A percentile compares a stretch with the other conserved stretches of the same genome.
These are phyloP conservation scores for Gambusia yucatana DNA, from an alignment of 2,797 vertebrate species.

Conservation along the genomic window DNA sequence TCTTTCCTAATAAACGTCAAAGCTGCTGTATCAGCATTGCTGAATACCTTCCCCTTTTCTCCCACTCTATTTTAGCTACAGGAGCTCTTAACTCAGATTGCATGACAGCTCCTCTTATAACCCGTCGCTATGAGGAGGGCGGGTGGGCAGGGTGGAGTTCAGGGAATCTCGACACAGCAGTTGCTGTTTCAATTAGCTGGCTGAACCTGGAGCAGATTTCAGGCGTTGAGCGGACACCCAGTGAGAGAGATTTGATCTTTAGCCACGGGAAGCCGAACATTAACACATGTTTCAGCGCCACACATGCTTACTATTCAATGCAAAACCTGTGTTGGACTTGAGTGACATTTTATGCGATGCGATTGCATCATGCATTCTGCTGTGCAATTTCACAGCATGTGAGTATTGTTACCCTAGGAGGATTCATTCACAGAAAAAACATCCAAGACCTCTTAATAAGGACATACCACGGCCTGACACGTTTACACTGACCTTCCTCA, in stretches of 20 bases:
- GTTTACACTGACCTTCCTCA: conserved; percentile 20
- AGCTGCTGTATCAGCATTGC: not conserved
- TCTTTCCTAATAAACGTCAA: not conserved
- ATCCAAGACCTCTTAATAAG: conserved; percentile 40
- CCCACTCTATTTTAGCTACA: not conserved
- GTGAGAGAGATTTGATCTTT: conserved; percentile 66
- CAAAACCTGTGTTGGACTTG: conserved; percentile 10
- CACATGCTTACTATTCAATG: conserved; percentile 17
- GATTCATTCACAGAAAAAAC: conserved; percentile 33
- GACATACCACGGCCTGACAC: conserved; percentile 34
- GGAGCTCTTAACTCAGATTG: conserved; percentile 3
- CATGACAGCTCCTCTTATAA: conserved; percentile 18
- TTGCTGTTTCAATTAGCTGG: conserved; percentile 69
- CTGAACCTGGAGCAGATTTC: conserved; percentile 58
- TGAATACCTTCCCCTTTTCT: not conserved
- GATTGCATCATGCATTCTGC: conserved; percentile 1
- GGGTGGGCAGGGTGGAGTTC: conserved; percentile 22
- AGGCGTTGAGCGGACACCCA: conserved; percentile 45
- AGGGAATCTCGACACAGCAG: conserved; percentile 54
- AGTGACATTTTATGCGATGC: conserved; percentile 17
- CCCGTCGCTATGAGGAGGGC: conserved; percentile 15
- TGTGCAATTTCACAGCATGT: not conserved
- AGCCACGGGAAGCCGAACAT: conserved; percentile 54
- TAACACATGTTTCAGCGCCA: conserved; percentile 17
- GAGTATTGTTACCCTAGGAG: conserved; percentile 15